phyloP scores from a whole-genome alignment of 2,888 invertebrate genomes.

The Brachypalpus laphriformis region DNA sequence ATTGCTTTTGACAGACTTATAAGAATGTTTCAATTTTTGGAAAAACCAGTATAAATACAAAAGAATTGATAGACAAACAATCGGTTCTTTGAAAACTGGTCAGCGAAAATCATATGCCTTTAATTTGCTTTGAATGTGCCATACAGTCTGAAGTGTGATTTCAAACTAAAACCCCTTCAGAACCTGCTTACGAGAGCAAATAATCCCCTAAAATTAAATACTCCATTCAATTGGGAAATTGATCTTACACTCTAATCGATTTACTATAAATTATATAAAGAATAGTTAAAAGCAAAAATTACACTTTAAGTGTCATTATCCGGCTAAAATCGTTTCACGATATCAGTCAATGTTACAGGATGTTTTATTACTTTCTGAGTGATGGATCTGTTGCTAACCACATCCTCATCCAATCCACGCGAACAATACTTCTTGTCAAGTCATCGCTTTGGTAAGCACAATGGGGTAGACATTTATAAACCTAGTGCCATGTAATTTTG shows the following conservation, averaged over 20 bases:
- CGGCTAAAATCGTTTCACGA: conserved; percentile 5
- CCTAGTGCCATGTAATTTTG: conserved; percentile 13
- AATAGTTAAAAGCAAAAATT: neutral
- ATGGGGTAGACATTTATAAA: conserved; percentile 1
- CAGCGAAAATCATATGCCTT: conserved; percentile 2
- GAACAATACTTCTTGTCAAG: conserved; percentile 17
- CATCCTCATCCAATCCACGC: conserved; percentile 7
- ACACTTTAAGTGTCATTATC: conserved; percentile 14
- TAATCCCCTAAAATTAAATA: conserved; percentile 25
- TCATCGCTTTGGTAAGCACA: conserved; percentile 10
- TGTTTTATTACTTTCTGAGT: neutral
- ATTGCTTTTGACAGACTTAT: neutral
- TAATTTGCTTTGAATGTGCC: neutral
- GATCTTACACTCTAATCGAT: conserved; percentile 24
- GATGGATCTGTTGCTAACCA: neutral
- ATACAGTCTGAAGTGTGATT: conserved; percentile 35
- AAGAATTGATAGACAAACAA: neutral
- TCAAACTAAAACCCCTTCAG: conserved; percentile 14
- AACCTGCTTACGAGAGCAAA: conserved; percentile 7
- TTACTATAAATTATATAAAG: neutral
- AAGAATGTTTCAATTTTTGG: neutral
- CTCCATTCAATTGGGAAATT: conserved; percentile 29
- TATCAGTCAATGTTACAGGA: neutral
- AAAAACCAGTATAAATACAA: neutral
- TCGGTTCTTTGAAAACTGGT: neutral